Evolutionary conservation across 2,888 invertebrate species (phyloP), one percentile per base, ranked within the genome.

Genomic region (Platerodrilus igneus): DNA sequence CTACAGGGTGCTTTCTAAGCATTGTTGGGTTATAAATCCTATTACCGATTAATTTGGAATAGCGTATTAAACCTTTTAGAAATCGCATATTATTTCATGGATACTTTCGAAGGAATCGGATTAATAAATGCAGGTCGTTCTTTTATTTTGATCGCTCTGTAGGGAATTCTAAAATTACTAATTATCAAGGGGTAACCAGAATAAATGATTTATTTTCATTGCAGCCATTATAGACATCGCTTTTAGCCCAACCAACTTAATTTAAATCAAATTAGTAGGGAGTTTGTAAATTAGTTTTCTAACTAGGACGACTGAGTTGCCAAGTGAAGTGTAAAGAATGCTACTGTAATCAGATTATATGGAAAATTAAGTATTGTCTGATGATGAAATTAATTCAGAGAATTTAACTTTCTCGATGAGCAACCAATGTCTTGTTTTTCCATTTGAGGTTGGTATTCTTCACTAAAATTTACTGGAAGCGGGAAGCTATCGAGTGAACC

Each of bases 201-300:
- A 50, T 50, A 45, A 45, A 41, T 52, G 52, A 53, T 55, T 52
- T 52, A 54, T 54, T 52, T 50, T 51, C 50, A 49, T 52, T 51
- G 50, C 37, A 37, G 36, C 41, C 45, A 40, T 45, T 41, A 45
- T 45, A 45, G 45, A 45, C 41, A 45, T 41, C 40, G 52, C 53
- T 45, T 59, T 56, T 55, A 57, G 59, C 59, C 56, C 55, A 60
- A 61, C 62, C 55, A 60, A 61, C 62, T 63, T 59, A 63, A 63
- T 62, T 57, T 56, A 57, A 64, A 62, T 62, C 59, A 60, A 64
- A 64, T 65, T 64, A 63, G 59, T 59, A 58, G 57, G 41, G 54
- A 63, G 60, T 63, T 64, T 60, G 62, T 60, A 62, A 65, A 63
- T 65, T 63, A 63, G 62, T 64, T 63, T 63, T 60, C 62, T 60